phyloP scores from a whole-genome alignment of 1,140 invertebrate species.

The Goniozus legneri region DNA sequence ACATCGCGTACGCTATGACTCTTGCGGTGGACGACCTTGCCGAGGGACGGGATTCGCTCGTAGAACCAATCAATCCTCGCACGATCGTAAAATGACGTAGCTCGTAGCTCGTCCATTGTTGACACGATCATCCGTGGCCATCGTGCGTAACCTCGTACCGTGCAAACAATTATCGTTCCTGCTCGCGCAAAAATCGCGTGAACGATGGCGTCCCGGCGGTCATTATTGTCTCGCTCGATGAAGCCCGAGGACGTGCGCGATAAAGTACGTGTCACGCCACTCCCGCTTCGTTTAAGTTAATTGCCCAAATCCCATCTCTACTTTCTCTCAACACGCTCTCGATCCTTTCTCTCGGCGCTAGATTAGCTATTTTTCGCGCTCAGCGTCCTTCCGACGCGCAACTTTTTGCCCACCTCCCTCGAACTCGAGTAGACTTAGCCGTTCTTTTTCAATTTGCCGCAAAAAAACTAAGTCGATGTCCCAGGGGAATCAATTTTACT shows the following conservation, averaged over 20 bases:
- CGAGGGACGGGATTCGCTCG: not conserved
- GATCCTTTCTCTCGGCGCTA: not conserved
- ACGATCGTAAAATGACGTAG: constrained; percentile 6
- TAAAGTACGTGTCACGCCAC: constrained; percentile 52
- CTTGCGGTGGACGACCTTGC: not conserved
- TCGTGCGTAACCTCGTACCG: constrained; percentile 13
- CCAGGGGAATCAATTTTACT: no score
- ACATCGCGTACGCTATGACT: no score
- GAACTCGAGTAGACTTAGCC: no score
- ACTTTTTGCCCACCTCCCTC: constrained; percentile 4
- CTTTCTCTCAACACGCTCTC: not conserved
- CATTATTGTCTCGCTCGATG: constrained; percentile 33
- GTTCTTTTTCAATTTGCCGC: no score
- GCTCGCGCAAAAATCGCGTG: constrained; percentile 1
- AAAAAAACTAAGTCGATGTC: no score
- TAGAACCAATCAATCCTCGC: constrained; percentile 11
- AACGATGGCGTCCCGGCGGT: constrained; percentile 2
- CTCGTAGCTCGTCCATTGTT: constrained; percentile 10
- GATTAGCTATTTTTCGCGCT: not conserved
- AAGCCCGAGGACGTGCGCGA: constrained; percentile 43
- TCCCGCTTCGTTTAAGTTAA: constrained; percentile 47
- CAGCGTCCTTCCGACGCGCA: not conserved
- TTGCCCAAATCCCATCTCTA: constrained; percentile 39
- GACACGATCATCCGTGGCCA: not conserved
- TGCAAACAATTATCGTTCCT: constrained; percentile 14